Percentiles rank a stretch among this genome's conserved stretches.
These are phyloP conservation scores for Ceratosolen solmsi DNA, from an alignment of 1,140 invertebrate species.

Conservation along the genomic window DNA sequence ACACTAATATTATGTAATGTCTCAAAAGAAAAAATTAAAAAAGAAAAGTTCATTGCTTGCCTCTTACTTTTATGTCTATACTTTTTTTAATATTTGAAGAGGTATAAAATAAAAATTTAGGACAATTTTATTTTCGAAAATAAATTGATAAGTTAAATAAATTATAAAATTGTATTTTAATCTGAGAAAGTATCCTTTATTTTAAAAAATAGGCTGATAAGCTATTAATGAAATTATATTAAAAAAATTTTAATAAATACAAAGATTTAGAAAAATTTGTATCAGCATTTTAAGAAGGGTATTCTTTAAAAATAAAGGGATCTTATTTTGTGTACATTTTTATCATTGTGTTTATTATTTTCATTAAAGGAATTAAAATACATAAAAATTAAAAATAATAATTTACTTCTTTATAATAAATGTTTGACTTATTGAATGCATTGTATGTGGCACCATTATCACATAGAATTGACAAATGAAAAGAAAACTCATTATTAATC, in stretches of 20 bases:
- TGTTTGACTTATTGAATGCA: background rate
- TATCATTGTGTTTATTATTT: slow-evolving; percentile 28
- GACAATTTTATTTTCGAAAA: slow-evolving; percentile 26
- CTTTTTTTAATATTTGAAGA: slow-evolving; percentile 11
- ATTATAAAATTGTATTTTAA: slow-evolving; percentile 25
- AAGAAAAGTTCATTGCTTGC: slow-evolving; percentile 16
- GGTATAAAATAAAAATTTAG: background rate
- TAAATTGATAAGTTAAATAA: slow-evolving; percentile 15
- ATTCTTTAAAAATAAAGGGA: slow-evolving; percentile 24
- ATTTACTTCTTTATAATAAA: slow-evolving; percentile 14
- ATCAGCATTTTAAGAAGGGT: background rate
- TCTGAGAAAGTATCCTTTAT: slow-evolving; percentile 14
- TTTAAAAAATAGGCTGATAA: no score
- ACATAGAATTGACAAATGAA: slow-evolving; percentile 11
- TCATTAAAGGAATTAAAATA: slow-evolving; percentile 32
- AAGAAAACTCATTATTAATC: slow-evolving; percentile 39
- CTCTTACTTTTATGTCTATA: slow-evolving; percentile 20
- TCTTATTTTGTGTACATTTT: slow-evolving; percentile 29
- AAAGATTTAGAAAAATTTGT: background rate
- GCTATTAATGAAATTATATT: slow-evolving; percentile 28
- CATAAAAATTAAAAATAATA: slow-evolving; percentile 4
- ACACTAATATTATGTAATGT: slow-evolving; percentile 13
- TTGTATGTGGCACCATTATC: background rate
- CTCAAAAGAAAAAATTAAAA: slow-evolving; percentile 16
- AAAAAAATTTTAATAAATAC: slow-evolving; percentile 21